Evolutionary conservation across 2,888 invertebrate genomes (phyloP), one percentile per base, ranked within the genome.

Genomic region (Philhelius pedissequus): DNA sequence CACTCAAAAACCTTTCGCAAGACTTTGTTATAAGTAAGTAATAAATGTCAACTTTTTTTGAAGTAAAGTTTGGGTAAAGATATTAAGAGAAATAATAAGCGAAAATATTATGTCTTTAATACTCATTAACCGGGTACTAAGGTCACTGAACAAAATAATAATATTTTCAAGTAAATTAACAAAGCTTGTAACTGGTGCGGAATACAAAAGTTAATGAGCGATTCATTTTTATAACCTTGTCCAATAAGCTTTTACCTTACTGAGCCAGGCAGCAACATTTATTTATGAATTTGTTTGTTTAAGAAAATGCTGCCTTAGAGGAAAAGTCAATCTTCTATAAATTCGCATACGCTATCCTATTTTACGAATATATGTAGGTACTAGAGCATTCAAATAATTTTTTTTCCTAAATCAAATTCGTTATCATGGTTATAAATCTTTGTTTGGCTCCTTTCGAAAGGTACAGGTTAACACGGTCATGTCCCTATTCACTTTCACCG

Each of bases 401-500:
- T 48, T 48, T 25, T 48, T 22, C 22, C 25, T 1, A 50, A 50
- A 25, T 2, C 4, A n/a, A 25, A 50, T 25, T 25, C n/a, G 8
- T 1, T 25, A 25, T 25, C 25, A 50, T 50, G n/a, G 25, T n/a
- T 7, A 25, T 25, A 50, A 25, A 25, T 50, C 25, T 50, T 13
- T 50, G 50, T 50, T 48, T 25, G 50, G 6, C 50, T 50, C 50
- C n/a, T 50, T 25, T 50, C 7, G 50, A 50, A 50, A 50, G 25
- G 50, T 50, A 50, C 7, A 15, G 8, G 50, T 50, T 50, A 50
- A 50, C n/a, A 50, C n/a, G 25, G 22, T n/a, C 48, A 22, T 35
- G 38, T 20, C 66, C 56, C 27, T 35, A 25, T 58, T 54, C 35
- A 15, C n/a, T 40, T 25, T 66, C 27, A 68, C 60, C 69, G 54